phyloP scores from a whole-genome alignment of 2,113 vertebrate genomes.

The Mastomys natalensis region DNA sequence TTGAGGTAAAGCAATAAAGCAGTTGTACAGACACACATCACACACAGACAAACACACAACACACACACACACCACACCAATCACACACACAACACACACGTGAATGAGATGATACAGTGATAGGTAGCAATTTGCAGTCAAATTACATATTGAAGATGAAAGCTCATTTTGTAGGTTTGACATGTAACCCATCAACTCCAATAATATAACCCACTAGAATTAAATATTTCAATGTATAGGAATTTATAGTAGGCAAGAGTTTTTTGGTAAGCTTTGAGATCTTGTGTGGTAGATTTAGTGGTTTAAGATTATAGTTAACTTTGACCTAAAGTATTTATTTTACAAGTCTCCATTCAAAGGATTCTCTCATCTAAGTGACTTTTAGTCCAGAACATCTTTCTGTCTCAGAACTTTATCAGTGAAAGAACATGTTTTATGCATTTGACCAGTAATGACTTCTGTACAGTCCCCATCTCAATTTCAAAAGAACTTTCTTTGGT shows the following conservation, averaged over 20 bases:
- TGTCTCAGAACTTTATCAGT: not conserved
- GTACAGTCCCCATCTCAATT: not conserved
- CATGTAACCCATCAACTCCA: not conserved
- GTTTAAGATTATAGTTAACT: not conserved
- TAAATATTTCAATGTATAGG: not conserved
- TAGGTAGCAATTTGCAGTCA: no score
- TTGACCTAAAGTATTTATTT: not conserved
- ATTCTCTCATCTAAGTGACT: not conserved
- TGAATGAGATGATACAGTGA: not conserved
- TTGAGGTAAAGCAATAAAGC: not conserved
- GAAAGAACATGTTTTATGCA: not conserved
- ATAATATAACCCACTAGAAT: not conserved
- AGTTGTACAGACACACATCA: rapidly evolving
- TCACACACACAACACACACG: rapidly evolving
- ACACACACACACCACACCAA: not conserved
- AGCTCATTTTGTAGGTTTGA: not conserved
- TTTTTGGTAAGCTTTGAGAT: not conserved
- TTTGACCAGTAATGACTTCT: not conserved
- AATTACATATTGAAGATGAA: not conserved
- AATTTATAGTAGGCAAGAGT: not conserved
- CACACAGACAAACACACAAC: no score
- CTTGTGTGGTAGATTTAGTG: not conserved
- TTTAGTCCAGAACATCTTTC: not conserved
- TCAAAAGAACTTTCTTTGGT: not conserved
- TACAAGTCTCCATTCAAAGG: rapidly evolving